A percentile compares a stretch with the other conserved stretches of the same genome.
phyloP scores from a whole-genome alignment of 2,888 invertebrate species.

The Clepsis dumicolana region DNA sequence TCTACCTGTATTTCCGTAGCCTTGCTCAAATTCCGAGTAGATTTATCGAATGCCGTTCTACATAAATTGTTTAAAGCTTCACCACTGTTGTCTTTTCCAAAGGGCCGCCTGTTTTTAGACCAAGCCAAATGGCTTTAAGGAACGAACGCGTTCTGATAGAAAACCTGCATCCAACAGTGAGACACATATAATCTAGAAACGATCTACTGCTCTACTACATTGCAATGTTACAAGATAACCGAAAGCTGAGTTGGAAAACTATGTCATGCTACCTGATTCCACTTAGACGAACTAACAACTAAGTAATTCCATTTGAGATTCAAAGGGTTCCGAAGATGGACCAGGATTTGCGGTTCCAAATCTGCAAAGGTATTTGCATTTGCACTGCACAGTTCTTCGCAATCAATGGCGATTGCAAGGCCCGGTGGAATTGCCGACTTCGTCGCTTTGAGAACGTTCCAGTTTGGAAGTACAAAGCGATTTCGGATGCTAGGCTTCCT shows the following conservation, averaged over 20 bases:
- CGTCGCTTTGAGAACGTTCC: conserved; percentile 16
- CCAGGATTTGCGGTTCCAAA: neutral
- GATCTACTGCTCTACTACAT: too few relatives aligned
- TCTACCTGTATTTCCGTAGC: neutral
- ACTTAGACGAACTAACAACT: neutral
- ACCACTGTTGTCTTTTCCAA: too few relatives aligned
- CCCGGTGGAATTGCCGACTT: conserved; percentile 19
- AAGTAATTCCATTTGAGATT: neutral
- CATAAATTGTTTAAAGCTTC: too few relatives aligned
- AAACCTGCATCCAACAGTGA: too few relatives aligned
- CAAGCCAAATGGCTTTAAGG: too few relatives aligned
- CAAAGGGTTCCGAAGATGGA: neutral
- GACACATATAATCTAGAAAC: too few relatives aligned
- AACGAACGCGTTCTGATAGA: too few relatives aligned
- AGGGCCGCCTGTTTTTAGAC: too few relatives aligned
- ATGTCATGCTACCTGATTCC: neutral
- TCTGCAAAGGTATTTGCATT: neutral
- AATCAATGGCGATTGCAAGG: conserved; percentile 17
- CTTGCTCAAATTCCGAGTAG: neutral
- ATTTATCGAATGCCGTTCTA: too few relatives aligned
- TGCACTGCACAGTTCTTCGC: conserved; percentile 19
- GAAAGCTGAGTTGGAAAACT: neutral
- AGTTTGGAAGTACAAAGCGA: conserved; percentile 9
- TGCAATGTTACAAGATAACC: neutral
- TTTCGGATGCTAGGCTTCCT: conserved; percentile 16